Base-by-base conservation (phyloP, 2,888 invertebrate genomes). In the Synanthedon vespiformis region DNA sequence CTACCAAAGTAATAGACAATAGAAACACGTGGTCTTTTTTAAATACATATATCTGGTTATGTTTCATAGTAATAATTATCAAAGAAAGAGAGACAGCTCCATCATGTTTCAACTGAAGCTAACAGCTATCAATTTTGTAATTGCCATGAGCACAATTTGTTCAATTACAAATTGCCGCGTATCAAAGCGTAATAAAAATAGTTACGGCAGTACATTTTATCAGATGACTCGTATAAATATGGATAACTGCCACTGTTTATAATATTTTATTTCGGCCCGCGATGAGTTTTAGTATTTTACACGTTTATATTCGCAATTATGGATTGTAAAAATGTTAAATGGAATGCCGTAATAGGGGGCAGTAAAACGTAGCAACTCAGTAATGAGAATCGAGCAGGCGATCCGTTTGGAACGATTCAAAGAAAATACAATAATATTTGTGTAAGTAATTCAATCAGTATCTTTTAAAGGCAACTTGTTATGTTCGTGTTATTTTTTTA, bases 271-370 rank as follows among this genome's bases (percentile, higher is more conserved):
- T 57, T 55, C 57, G 47, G 53, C 55, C 63, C 53, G 62, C 70
- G 65, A 67, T 73, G 70, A 70, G 68, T 58, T 55, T 54, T 58
- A 62, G 59, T 62, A 65, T 67, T 78, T 78, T 76, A 72, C 70
- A 67, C 62, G 73, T 82, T 83, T 85, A 85, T 80, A 85, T 79
- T 74, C 76, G 70, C 80, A 86, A 88, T 88, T 87, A 87, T 64
- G 70, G 82, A 82, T 72, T 85, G 86, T 88, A 87, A 88, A 87
- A 86, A 80, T 77, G 80, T 74, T 80, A 77, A 80, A 78, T 75
- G 78, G 75, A 74, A 77, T 76, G 68, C 67, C 66, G 74, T 80
- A 74, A 83, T 81, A 70, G 75, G 51, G 55, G 55, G 80, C 61
- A 74, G 77, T 84, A 83, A 84, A 84, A 64, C 63, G 58, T 56